Evolutionary conservation across 2,888 invertebrate species (phyloP).

Genomic region (Eilema depressum): DNA sequence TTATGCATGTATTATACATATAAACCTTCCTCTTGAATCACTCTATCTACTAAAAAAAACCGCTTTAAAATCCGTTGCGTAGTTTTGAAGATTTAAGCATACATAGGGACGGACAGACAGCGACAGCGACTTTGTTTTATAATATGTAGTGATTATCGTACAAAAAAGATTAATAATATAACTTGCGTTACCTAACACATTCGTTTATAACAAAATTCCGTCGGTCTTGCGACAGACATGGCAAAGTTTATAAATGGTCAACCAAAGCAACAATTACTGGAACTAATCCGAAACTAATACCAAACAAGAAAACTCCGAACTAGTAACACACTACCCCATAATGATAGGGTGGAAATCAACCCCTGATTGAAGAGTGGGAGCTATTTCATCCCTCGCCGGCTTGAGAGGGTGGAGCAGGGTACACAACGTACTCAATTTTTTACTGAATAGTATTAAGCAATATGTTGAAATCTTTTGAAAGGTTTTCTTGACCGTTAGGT

Average conservation of each 20-base stretch:
- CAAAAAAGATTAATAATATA: background rate
- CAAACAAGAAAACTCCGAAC: conserved; percentile 35
- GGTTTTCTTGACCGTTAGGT: conserved; percentile 18
- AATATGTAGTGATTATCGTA: too few species aligned
- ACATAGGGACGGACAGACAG: too few species aligned
- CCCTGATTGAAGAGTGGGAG: conserved; percentile 59
- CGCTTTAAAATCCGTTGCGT: too few species aligned
- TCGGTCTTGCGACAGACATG: conserved; percentile 9
- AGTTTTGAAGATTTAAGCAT: too few species aligned
- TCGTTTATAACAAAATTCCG: background rate
- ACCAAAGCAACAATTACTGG: conserved; percentile 18
- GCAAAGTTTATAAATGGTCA: conserved; percentile 13
- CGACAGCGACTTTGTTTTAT: too few species aligned
- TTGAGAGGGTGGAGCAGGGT: conserved; percentile 27
- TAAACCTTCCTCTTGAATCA: too few species aligned
- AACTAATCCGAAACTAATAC: conserved; percentile 19
- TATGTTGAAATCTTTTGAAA: conserved; percentile 19
- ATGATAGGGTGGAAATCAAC: conserved; percentile 54
- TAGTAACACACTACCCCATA: conserved; percentile 44
- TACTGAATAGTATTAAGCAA: conserved; percentile 35
- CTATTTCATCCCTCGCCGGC: conserved; percentile 48
- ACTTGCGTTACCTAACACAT: background rate
- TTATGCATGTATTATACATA: too few species aligned
- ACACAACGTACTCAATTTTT: conserved; percentile 31
- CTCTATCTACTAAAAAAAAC: too few species aligned